A percentile compares a stretch with the other conserved stretches of the same genome.
Conservation (phyloP, 2,797 vertebrate species). For the Cuculus canorus region DNA sequence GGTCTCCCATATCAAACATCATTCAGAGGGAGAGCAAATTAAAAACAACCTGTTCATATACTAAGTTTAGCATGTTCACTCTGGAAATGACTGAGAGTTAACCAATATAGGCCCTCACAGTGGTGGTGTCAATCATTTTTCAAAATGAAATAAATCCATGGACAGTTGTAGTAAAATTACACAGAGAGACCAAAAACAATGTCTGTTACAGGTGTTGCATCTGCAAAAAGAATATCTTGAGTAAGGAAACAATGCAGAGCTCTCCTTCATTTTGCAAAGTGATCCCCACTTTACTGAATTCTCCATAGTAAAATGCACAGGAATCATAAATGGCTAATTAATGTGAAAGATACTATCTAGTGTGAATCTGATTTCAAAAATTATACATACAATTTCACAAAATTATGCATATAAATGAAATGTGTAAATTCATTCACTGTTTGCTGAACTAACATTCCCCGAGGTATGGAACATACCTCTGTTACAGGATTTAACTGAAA, state of each 20-base stretch:
- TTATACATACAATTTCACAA: neutral
- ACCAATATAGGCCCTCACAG: neutral
- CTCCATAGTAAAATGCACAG: neutral
- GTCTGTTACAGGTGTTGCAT: rapidly evolving
- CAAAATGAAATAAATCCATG: neutral
- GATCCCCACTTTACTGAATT: rapidly evolving
- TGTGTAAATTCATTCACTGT: neutral
- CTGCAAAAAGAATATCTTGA: rapidly evolving
- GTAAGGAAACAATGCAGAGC: neutral
- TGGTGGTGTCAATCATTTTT: neutral
- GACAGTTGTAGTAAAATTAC: neutral
- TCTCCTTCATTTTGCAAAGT: neutral
- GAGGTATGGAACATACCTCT: neutral
- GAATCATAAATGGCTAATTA: neutral
- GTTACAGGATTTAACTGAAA: neutral
- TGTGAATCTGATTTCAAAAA: neutral
- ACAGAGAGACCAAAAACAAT: neutral
- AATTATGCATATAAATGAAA: neutral
- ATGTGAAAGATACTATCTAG: neutral
- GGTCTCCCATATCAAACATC: neutral
- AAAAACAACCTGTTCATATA: neutral
- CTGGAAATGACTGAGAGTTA: neutral
- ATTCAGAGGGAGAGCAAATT: neutral
- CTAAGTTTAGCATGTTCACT: neutral
- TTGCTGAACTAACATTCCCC: neutral